Evolutionary conservation across 2,797 vertebrate genomes (phyloP).

Genomic region (Eulemur mongoz): DNA sequence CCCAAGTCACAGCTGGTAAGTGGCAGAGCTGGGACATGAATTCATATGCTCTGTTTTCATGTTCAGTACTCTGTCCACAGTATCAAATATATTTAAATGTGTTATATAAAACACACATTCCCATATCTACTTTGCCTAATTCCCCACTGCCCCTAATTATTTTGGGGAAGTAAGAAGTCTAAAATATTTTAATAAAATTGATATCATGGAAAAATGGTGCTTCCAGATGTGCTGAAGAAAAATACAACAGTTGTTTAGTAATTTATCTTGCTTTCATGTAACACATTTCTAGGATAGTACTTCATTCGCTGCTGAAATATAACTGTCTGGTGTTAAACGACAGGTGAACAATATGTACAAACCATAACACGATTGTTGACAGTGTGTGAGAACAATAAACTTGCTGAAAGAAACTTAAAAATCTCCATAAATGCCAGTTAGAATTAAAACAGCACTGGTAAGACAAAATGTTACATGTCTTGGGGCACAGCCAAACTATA

Average conservation of each 20-base stretch:
- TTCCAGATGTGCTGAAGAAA: not conserved
- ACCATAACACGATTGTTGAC: conserved; percentile 27
- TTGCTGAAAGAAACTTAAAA: conserved; percentile 18
- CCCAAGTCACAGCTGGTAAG: not conserved
- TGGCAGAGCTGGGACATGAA: not conserved
- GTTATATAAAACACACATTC: not conserved
- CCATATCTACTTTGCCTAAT: not conserved
- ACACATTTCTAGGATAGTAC: not conserved
- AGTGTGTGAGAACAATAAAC: conserved; percentile 46
- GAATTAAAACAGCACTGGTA: conserved; percentile 13
- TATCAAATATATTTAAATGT: not conserved
- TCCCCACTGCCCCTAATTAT: not conserved
- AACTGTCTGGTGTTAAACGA: conserved; percentile 31
- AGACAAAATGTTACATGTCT: not conserved
- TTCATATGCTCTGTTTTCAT: not conserved
- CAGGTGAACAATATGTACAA: not conserved
- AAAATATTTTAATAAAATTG: conserved; percentile 41
- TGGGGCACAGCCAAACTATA: not conserved
- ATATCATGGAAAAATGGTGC: not conserved
- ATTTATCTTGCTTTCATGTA: not conserved
- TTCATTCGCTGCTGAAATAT: not conserved
- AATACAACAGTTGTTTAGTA: not conserved
- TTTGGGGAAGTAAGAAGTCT: not conserved
- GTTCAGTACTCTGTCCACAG: not conserved
- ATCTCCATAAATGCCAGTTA: conserved; percentile 19